These are phyloP conservation scores for Acrobasis consociella DNA, from an alignment of 2,888 invertebrate genomes.

Conservation along the genomic window DNA sequence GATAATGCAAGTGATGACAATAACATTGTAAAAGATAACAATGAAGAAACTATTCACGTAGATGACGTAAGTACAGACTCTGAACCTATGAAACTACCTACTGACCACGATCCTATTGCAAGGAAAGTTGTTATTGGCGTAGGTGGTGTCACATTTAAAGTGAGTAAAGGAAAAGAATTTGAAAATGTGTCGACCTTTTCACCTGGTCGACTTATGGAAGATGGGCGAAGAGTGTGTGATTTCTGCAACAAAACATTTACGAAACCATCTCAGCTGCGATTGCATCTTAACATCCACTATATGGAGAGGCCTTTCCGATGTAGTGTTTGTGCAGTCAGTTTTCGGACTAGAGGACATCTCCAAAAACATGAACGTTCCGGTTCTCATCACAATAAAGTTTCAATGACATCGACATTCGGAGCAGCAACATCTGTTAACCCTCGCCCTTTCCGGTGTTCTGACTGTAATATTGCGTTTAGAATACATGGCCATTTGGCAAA, in stretches of 20 bases:
- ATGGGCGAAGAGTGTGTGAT: constrained; percentile 89
- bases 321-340: constrained; percentile 95
- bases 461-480: constrained; percentile 97
- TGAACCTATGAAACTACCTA: constrained; percentile 58
- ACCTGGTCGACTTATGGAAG: constrained; percentile 84
- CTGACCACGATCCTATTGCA: constrained; percentile 76
- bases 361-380: constrained; percentile 97
- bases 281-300: constrained; percentile 98
- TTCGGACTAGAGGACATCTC: constrained; percentile 94
- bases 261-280: constrained; percentile 93
- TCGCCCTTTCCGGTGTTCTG: constrained; percentile 96
- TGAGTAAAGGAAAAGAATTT: constrained; percentile 79
- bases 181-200: constrained; percentile 68
- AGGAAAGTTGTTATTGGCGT: constrained; percentile 85
- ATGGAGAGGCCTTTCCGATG: constrained; percentile 96
- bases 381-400: constrained; percentile 95
- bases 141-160: constrained; percentile 84
- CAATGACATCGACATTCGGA: constrained; percentile 93
- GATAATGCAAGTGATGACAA: constrained; percentile 60
- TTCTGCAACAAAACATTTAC: constrained; percentile 96
- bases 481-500: constrained; percentile 98
- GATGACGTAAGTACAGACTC: constrained; percentile 57
- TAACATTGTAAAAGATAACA: constrained; percentile 46
- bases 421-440: constrained; percentile 95
- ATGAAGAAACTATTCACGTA: constrained; percentile 58